Evolutionary conservation across 2,113 vertebrate species (phyloP).

Genomic region (Sialia sialis): DNA sequence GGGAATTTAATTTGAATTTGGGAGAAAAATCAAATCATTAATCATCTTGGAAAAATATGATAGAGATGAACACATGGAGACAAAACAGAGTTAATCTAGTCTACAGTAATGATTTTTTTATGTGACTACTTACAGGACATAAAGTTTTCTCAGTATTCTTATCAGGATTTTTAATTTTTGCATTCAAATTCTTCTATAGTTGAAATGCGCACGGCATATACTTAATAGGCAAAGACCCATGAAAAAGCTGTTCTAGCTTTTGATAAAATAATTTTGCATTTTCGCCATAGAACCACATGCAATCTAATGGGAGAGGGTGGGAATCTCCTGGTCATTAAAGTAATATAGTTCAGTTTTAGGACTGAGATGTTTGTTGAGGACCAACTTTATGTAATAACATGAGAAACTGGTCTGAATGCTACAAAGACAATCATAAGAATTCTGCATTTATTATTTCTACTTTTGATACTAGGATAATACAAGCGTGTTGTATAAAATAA

Average conservation of each 20-base stretch:
- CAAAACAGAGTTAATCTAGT: neutral
- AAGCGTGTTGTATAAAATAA: neutral
- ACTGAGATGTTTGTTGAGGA: neutral
- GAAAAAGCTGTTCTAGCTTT: neutral
- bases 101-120: neutral
- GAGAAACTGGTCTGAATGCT: neutral
- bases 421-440: neutral
- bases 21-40: constrained; percentile 3
- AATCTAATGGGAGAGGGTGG: neutral
- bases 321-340: neutral
- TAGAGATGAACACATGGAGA: neutral
- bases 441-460: neutral
- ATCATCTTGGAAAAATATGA: neutral
- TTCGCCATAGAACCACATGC: neutral
- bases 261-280: neutral
- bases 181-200: neutral
- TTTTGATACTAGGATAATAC: neutral
- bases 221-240: neutral
- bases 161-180: neutral
- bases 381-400: neutral
- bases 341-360: neutral
- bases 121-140: neutral
- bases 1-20: constrained; percentile 48
- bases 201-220: neutral
- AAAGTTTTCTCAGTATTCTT: neutral